Evolutionary conservation across 2,888 invertebrate species (phyloP).

Genomic region (Fissipunctia ypsillon): DNA sequence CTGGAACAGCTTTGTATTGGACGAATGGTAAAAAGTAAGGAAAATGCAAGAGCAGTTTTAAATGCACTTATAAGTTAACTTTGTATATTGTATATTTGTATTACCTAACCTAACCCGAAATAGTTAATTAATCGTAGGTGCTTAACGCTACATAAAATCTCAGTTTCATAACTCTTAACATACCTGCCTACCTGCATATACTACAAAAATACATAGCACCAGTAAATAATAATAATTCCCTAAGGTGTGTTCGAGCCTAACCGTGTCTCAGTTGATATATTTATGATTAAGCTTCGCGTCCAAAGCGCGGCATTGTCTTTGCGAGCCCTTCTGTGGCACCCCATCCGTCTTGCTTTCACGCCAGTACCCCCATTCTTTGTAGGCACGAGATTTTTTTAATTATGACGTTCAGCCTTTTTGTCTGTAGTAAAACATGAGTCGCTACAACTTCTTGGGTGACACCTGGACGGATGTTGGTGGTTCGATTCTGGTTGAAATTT

Average conservation of each 20-base stretch:
- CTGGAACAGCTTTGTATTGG: no score
- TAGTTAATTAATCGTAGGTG: no score
- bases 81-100: no score
- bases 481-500: slow-evolving; percentile 68
- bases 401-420: slow-evolving; percentile 90
- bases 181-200: no score
- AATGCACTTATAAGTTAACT: no score
- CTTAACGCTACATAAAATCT: no score
- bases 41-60: no score
- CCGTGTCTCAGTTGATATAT: slow-evolving; percentile 87
- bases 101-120: no score
- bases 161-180: no score
- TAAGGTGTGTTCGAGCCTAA: slow-evolving; percentile 72
- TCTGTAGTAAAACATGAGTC: slow-evolving; percentile 77
- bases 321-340: slow-evolving; percentile 86
- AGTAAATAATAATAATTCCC: slow-evolving; percentile 1
- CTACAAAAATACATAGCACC: neutral
- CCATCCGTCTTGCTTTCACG: slow-evolving; percentile 89
- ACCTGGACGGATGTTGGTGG: slow-evolving; percentile 58
- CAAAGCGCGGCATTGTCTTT: slow-evolving; percentile 89
- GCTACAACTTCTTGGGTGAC: slow-evolving; percentile 65
- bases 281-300: slow-evolving; percentile 89
- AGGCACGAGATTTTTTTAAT: slow-evolving; percentile 90
- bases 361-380: slow-evolving; percentile 89
- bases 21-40: no score